Evolutionary conservation across 92 coral and sea anemone species (phyloP), one percentile per base, ranked within the genome.

Genomic region (Zoanthus sansibaricus): DNA sequence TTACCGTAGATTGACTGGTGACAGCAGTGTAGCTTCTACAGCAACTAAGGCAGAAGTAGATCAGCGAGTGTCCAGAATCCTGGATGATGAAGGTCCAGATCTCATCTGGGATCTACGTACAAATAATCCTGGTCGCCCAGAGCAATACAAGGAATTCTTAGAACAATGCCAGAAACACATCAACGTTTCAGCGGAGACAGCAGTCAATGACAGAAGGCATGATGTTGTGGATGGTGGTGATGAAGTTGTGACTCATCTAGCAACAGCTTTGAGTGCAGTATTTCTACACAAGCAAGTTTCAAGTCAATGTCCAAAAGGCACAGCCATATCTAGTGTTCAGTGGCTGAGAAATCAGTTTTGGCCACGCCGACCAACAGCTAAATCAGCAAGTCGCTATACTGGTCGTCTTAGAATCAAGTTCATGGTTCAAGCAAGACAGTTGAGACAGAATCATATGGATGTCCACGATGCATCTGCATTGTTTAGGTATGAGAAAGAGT

Each of bases 381-480:
- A 82, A 73, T 37, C 91, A 16, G 91, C 91, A 54, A 72, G 75
- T 14, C 82, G 83, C 64, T 88, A 61, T 71, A 88, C 87, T 0
- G 91, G 87, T n/a, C 30, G 45, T 14, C 83, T 82, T 0, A 88
- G 59, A 58, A 58, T 88, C 55, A 80, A 88, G 45, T 88, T 80
- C 47, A 88, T 88, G 91, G 87, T 88, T 9, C 91, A 82, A 71
- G 91, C 91, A 20, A 48, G 83, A 6, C 91, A 88, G 83, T 62
- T 89, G 61, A 45, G 88, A 62, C 78, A 88, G 64, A 75, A 64
- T 75, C 91, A 83, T 76, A 79, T 89, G 62, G 91, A 89, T 89
- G 92, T 86, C 17, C 88, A 89, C 61, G 83, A 76, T 67, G 88
- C 92, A 72, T 83, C 88, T 64, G 91, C 88, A 15, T 61, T 89